A percentile compares a stretch with the other conserved stretches of the same genome.
phyloP scores from a whole-genome alignment of 1,140 invertebrate species.

The Diabrotica virgifera region DNA sequence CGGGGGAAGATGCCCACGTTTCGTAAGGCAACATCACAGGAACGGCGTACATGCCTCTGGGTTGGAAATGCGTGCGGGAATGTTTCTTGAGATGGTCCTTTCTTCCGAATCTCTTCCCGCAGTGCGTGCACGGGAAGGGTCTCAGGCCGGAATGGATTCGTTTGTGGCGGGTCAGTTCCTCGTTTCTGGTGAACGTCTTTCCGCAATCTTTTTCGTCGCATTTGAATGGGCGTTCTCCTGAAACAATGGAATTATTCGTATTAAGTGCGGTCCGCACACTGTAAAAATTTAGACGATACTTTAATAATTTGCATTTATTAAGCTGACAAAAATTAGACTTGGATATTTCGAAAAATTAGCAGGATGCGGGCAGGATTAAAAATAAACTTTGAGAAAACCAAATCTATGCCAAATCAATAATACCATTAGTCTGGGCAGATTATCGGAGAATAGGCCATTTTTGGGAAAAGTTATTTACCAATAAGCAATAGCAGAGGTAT shows the following conservation, averaged over 20 bases:
- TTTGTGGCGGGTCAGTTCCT: constrained; percentile 88
- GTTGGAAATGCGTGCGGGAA: constrained; percentile 64
- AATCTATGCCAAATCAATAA: too few species aligned
- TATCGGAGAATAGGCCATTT: too few species aligned
- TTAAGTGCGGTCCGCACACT: too few species aligned
- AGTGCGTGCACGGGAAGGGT: constrained; percentile 75
- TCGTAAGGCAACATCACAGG: constrained; percentile 46
- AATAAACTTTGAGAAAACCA: too few species aligned
- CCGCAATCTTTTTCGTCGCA: constrained; percentile 81
- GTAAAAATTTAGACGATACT: neutral
- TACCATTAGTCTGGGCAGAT: too few species aligned
- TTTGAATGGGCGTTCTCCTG: constrained; percentile 81
- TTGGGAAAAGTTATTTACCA: too few species aligned
- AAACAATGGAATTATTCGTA: constrained; percentile 24
- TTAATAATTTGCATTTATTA: neutral
- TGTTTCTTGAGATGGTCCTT: constrained; percentile 88
- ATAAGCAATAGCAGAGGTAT: too few species aligned
- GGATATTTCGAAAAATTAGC: too few species aligned
- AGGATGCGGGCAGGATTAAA: too few species aligned
- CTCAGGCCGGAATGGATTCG: constrained; percentile 83
- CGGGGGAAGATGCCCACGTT: constrained; percentile 36
- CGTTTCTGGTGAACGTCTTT: constrained; percentile 89
- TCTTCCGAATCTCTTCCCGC: constrained; percentile 84
- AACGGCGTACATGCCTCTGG: constrained; percentile 43
- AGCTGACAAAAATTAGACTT: too few species aligned